phyloP scores from a whole-genome alignment of 2,888 invertebrate genomes.

The Trichogramma evanescens region DNA sequence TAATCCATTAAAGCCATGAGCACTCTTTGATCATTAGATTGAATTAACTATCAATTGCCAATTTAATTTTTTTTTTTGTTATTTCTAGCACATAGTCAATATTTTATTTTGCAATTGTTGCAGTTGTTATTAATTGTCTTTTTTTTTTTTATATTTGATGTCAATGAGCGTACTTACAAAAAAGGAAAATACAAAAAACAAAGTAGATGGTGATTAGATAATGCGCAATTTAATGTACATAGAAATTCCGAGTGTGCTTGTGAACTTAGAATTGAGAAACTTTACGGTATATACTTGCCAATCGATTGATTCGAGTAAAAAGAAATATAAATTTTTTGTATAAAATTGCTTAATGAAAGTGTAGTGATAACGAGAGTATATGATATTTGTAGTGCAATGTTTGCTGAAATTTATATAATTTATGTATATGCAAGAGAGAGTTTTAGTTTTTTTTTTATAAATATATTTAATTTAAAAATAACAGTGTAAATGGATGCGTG shows the following conservation, averaged over 20 bases:
- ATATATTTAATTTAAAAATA: constrained; percentile 3
- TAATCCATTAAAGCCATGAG: constrained; percentile 11
- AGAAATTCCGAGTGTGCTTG: too few relatives aligned
- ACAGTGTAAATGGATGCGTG: constrained; percentile 9
- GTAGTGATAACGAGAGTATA: constrained; percentile 3
- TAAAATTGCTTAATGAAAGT: constrained; percentile 6
- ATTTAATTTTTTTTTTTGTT: too few relatives aligned
- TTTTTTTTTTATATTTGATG: too few relatives aligned
- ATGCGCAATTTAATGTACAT: too few relatives aligned
- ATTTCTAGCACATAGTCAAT: too few relatives aligned
- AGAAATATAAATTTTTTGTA: constrained; percentile 5
- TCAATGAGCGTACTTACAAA: too few relatives aligned
- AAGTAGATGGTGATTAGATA: too few relatives aligned
- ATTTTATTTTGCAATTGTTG: too few relatives aligned
- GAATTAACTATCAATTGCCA: too few relatives aligned
- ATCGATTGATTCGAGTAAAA: constrained; percentile 8
- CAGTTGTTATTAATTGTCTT: too few relatives aligned
- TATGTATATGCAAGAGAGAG: constrained; percentile 1
- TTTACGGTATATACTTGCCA: neutral
- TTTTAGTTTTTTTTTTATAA: constrained; percentile 9
- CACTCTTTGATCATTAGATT: neutral
- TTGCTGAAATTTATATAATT: constrained; percentile 1
- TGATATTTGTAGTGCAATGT: constrained; percentile 8
- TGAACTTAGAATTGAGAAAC: too few relatives aligned
- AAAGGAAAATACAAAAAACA: too few relatives aligned